A percentile compares a stretch with the other conserved stretches of the same genome.
Evolutionary conservation across 2,797 vertebrate genomes (phyloP).

Genomic region (Coluber constrictor): DNA sequence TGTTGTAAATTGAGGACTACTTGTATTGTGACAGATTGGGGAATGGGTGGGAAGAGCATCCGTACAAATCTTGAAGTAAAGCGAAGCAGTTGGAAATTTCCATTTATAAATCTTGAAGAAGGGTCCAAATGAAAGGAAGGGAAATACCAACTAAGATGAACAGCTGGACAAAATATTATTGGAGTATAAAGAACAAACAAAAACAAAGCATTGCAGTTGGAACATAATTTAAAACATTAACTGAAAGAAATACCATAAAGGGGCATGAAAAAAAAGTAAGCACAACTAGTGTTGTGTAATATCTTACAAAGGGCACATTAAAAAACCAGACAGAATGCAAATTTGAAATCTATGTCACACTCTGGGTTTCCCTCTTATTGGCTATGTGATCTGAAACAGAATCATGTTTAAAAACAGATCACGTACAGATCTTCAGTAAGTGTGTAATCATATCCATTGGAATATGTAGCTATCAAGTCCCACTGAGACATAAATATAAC

Average conservation of each 20-base stretch:
- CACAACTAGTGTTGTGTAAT: not conserved
- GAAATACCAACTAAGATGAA: not conserved
- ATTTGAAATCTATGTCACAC: not conserved
- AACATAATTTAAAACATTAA: not conserved
- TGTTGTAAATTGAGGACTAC: not conserved
- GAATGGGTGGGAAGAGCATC: not conserved
- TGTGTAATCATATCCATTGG: slow-evolving; percentile 8
- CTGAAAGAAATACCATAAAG: not conserved
- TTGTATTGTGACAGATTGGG: not conserved
- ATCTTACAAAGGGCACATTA: not conserved
- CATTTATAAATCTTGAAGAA: not conserved
- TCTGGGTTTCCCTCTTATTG: not conserved
- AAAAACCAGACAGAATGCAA: not conserved
- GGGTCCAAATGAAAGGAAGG: not conserved
- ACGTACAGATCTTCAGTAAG: slow-evolving; percentile 8
- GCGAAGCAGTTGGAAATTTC: not conserved
- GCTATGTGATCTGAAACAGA: slow-evolving; percentile 17
- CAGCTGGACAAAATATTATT: not conserved
- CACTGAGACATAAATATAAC: slow-evolving; percentile 2
- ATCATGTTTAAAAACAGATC: slow-evolving; percentile 30
- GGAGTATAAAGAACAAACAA: not conserved
- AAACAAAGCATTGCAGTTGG: no score
- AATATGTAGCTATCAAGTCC: slow-evolving; percentile 21
- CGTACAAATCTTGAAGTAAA: not conserved
- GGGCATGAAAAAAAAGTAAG: not conserved